Conservation (phyloP, 2,113 vertebrate species). For the Ciconia boyciana region DNA sequence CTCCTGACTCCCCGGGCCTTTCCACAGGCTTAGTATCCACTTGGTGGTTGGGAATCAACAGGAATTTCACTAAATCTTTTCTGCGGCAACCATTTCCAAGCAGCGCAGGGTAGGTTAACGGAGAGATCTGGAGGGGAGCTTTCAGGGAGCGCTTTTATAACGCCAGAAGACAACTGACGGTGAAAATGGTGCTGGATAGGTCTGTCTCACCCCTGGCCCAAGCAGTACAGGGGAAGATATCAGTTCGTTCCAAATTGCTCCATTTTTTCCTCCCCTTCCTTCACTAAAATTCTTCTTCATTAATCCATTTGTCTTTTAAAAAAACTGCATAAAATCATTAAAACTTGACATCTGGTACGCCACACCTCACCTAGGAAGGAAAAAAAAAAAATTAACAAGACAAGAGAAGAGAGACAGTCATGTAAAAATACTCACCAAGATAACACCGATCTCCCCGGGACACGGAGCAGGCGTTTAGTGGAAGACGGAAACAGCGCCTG, state of each 20-base stretch:
- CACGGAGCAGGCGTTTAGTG: not conserved
- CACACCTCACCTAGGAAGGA: not conserved
- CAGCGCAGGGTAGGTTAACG: rapidly evolving
- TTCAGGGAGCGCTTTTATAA: not conserved
- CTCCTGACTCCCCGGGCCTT: not conserved
- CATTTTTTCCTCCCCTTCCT: not conserved
- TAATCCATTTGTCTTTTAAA: not conserved
- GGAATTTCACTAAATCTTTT: not conserved
- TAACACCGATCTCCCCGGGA: rapidly evolving
- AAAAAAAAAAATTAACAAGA: not conserved
- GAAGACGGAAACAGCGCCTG: not conserved
- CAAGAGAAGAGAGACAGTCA: not conserved
- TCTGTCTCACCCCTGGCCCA: not conserved
- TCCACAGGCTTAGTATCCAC: not conserved
- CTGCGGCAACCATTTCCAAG: not conserved
- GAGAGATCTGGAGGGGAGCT: not conserved
- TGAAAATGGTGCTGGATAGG: not conserved
- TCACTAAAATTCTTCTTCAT: not conserved
- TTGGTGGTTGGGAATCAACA: not conserved
- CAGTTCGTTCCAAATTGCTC: not conserved
- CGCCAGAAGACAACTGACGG: not conserved
- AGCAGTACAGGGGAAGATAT: rapidly evolving
- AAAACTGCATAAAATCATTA: not conserved
- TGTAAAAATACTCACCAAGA: rapidly evolving
- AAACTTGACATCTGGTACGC: not conserved